Evolutionary conservation across 2,888 invertebrate genomes (phyloP).

Genomic region (Xylota segnis): DNA sequence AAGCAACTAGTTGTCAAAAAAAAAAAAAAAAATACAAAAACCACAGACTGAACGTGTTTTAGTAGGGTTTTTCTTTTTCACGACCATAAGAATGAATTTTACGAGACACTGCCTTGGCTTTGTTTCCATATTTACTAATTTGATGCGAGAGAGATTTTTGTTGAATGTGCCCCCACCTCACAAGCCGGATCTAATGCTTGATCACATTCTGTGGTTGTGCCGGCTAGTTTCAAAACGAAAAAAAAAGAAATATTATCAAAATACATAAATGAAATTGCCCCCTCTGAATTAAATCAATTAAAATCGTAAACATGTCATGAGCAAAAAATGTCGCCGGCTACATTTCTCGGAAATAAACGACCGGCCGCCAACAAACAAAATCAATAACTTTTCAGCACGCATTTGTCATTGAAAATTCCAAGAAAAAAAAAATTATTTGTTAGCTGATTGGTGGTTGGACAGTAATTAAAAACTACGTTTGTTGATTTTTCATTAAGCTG

Average conservation of each 20-base stretch:
- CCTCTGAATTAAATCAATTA: slow-evolving; percentile 60
- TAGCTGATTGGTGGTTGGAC: slow-evolving; percentile 45
- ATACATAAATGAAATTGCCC: slow-evolving; percentile 56
- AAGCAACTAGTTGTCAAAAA: neutral
- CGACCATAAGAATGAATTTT: neutral
- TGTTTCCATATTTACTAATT: slow-evolving; percentile 12
- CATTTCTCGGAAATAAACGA: slow-evolving; percentile 26
- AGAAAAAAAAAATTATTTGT: slow-evolving; percentile 40
- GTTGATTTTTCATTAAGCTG: slow-evolving; percentile 61
- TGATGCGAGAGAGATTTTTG: neutral
- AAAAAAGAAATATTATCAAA: slow-evolving; percentile 4
- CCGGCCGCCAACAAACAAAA: slow-evolving; percentile 28
- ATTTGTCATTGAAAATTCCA: slow-evolving; percentile 54
- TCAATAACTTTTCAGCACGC: slow-evolving; percentile 58
- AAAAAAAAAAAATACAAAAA: neutral
- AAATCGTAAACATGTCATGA: slow-evolving; percentile 62
- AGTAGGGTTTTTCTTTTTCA: neutral
- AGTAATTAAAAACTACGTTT: slow-evolving; percentile 51
- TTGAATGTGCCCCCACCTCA: neutral
- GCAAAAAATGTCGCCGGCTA: slow-evolving; percentile 34
- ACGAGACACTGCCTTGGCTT: neutral
- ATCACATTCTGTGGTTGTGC: slow-evolving; percentile 53
- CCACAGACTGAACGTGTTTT: slow-evolving; percentile 5
- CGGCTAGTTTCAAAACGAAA: slow-evolving; percentile 13
- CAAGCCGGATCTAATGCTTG: slow-evolving; percentile 16